Base-by-base conservation (phyloP, 2,888 invertebrate species). In the Melinopterus prodromus region DNA sequence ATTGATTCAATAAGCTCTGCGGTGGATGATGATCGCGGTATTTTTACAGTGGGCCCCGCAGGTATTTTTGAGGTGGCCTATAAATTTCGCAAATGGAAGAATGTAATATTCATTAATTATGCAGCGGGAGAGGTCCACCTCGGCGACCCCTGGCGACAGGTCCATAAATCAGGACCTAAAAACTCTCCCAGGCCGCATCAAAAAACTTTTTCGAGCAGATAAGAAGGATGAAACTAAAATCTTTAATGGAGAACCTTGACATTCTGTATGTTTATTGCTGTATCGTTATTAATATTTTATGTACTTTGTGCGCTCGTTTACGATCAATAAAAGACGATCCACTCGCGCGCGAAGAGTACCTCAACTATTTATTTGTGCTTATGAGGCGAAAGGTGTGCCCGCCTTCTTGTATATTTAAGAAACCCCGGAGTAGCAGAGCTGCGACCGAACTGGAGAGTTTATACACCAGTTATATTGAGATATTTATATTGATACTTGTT, bases 401-500 rank as follows among this genome's bases (percentile, higher is more conserved):
- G 26, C 26, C 26, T 7, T 53, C 26, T 7, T 53, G 53, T 53
- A 53, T 53, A 53, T 53, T 53, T 53, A 53, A 53, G 53, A 53
- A 53, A 53, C 9, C 53, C 53, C 53, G 5, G 53, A 53, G 53
- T 12, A 53, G 53, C 53, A 74, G 74, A 74, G 35, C 37, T 12
- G 35, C 12, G 35, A 71, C 37, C 15, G 35, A 26, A 12, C n/a
- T 37, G 74, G 9, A 36, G 6, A 72, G 72, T 74, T 74, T 74
- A 35, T 74, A 36, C 74, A 35, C n/a, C 74, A 74, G 74, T 36
- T 74, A 74, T 37, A n/a, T 74, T 74, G 74, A 74, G 37, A 35
- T 74, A 74, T 74, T 74, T 74, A 74, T 74, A 74, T 37, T 35
- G 26, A 74, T 71, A 36, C n/a, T 35, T 74, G 74, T 74, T 74